These are phyloP conservation scores for Lasioglossum zephyrum DNA, from an alignment of 2,888 invertebrate species.

Conservation along the genomic window DNA sequence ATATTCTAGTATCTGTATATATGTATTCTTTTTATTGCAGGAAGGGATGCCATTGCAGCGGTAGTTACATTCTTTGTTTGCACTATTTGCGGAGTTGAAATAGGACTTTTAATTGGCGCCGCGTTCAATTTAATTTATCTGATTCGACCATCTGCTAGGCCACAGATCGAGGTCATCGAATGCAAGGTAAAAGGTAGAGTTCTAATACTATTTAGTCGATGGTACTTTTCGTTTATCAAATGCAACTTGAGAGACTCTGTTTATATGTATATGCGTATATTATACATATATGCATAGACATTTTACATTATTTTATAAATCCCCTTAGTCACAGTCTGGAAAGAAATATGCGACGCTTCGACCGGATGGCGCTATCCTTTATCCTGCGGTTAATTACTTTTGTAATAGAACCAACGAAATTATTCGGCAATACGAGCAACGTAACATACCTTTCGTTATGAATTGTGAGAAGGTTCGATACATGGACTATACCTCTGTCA, in stretches of 20 bases:
- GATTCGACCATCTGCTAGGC: conserved; percentile 89
- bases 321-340: conserved; percentile 83
- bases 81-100: conserved; percentile 90
- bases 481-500: conserved; percentile 89
- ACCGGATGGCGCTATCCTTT: conserved; percentile 89
- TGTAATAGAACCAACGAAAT: conserved; percentile 86
- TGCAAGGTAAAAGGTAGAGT: conserved; percentile 81
- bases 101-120: conserved; percentile 91
- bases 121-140: conserved; percentile 88
- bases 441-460: conserved; percentile 86
- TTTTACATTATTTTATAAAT: background rate
- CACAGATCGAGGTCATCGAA: conserved; percentile 84
- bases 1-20: background rate
- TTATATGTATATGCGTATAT: background rate
- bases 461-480: conserved; percentile 88
- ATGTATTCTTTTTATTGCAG: conserved; percentile 56
- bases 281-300: background rate
- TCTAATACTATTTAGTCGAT: background rate
- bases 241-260: background rate
- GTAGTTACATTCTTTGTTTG: conserved; percentile 89
- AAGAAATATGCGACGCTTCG: conserved; percentile 86
- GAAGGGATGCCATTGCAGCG: conserved; percentile 88
- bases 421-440: conserved; percentile 83
- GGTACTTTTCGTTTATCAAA: background rate
- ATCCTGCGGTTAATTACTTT: conserved; percentile 89